Evolutionary conservation across 2,797 vertebrate genomes (phyloP).

Genomic region (Triplophysa yarkandensis): DNA sequence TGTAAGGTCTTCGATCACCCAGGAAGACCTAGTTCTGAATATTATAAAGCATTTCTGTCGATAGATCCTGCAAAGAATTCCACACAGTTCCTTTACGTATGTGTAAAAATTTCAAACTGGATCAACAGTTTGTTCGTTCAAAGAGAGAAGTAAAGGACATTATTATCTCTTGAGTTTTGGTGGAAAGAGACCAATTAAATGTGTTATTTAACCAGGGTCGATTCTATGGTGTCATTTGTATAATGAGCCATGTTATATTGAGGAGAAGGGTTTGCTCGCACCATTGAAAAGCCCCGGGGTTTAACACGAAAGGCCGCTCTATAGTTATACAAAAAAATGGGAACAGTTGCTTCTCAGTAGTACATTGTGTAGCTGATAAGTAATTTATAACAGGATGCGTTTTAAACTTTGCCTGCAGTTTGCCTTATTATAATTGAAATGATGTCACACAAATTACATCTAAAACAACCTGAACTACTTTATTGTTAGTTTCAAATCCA

Average conservation of each 20-base stretch:
- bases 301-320: constrained; percentile 13
- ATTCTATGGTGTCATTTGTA: constrained; percentile 27
- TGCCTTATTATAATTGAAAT: constrained; percentile 19
- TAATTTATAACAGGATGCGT: not conserved
- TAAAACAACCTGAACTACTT: not conserved
- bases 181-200: constrained; percentile 41
- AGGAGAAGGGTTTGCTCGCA: constrained; percentile 4
- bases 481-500: not conserved
- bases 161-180: constrained; percentile 36
- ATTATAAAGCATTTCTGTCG: too few relatives aligned
- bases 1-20: too few relatives aligned
- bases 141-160: constrained; percentile 5
- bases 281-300: constrained; percentile 25
- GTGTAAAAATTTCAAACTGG: constrained; percentile 1
- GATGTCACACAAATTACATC: not conserved
- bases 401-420: constrained; percentile 11
- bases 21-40: too few relatives aligned
- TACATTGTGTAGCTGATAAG: not conserved
- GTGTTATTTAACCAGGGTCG: constrained; percentile 42
- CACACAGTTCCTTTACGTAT: too few relatives aligned
- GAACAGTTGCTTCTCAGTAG: not conserved
- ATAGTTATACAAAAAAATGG: not conserved
- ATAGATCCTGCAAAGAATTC: too few relatives aligned
- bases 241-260: constrained; percentile 28
- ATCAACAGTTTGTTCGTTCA: constrained; percentile 19